Evolutionary conservation across 2,888 invertebrate genomes (phyloP).

Genomic region (Drosophila pseudotakahashii): DNA sequence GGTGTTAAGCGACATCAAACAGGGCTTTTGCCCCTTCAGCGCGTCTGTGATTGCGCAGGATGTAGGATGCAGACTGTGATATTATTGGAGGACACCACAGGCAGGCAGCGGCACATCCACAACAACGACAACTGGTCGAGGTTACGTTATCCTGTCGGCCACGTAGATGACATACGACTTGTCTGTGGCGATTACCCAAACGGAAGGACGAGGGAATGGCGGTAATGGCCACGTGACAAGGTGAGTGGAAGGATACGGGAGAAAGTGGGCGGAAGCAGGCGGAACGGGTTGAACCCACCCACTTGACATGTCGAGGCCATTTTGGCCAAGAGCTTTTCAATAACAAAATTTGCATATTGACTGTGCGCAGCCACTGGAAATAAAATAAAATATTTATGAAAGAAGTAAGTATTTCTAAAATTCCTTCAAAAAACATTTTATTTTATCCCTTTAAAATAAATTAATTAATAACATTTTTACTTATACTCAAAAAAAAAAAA

Average conservation of each 20-base stretch:
- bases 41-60: conserved; percentile 18
- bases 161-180: conserved; percentile 59
- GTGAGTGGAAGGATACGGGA: conserved; percentile 9
- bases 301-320: conserved; percentile 34
- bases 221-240: conserved; percentile 39
- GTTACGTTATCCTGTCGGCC: conserved; percentile 44
- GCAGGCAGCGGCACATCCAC: conserved; percentile 13
- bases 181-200: conserved; percentile 65
- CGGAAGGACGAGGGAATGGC: conserved; percentile 6
- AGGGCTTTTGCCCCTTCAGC: conserved; percentile 16
- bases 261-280: conserved; percentile 13
- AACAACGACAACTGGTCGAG: conserved; percentile 39
- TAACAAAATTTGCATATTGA: conserved; percentile 71
- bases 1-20: conserved; percentile 43
- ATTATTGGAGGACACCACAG: conserved; percentile 27
- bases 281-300: conserved; percentile 11
- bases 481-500: no score
- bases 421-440: no score
- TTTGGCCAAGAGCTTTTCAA: conserved; percentile 55
- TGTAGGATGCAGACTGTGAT: conserved; percentile 11
- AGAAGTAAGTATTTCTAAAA: no score
- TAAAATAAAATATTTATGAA: background rate
- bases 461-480: no score
- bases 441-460: no score
- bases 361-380: conserved; percentile 30